Percentiles rank a stretch among this genome's conserved stretches.
Evolutionary conservation across 2,888 invertebrate genomes (phyloP).

Genomic region (Biston betularia): DNA sequence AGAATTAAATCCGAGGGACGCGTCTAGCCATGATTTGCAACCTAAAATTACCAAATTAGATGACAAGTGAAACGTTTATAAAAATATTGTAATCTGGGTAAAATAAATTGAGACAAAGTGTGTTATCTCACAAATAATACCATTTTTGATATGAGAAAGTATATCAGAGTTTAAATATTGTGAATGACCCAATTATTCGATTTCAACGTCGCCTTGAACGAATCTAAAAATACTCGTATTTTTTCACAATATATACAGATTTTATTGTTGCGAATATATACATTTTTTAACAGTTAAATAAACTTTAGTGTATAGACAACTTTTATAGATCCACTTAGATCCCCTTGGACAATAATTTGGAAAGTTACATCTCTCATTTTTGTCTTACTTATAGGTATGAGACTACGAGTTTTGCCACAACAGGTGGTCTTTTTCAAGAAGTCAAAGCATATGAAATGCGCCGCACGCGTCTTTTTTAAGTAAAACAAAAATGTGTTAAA

Average conservation of each 20-base stretch:
- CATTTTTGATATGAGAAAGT: conserved; percentile 24
- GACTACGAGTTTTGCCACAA: no score
- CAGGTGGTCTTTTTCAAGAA: no score
- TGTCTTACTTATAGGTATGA: no score
- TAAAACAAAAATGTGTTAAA: no score
- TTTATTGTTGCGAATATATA: background rate
- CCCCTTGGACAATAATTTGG: no score
- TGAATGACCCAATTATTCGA: conserved; percentile 48
- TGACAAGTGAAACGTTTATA: background rate
- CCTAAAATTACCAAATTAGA: background rate
- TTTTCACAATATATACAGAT: background rate
- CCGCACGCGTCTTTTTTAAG: no score
- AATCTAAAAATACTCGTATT: conserved; percentile 23
- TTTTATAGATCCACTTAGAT: no score
- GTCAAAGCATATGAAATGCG: no score
- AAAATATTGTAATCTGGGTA: background rate
- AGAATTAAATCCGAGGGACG: no score
- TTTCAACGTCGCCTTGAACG: conserved; percentile 18
- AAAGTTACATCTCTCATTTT: no score
- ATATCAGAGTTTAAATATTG: conserved; percentile 40
- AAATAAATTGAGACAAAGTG: background rate
- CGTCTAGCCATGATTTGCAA: no score
- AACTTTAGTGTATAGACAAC: no score
- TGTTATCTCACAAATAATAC: background rate
- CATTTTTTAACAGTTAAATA: background rate